Conservation (phyloP, 2,888 invertebrate species). For the Megaustenia siamemsis region DNA sequence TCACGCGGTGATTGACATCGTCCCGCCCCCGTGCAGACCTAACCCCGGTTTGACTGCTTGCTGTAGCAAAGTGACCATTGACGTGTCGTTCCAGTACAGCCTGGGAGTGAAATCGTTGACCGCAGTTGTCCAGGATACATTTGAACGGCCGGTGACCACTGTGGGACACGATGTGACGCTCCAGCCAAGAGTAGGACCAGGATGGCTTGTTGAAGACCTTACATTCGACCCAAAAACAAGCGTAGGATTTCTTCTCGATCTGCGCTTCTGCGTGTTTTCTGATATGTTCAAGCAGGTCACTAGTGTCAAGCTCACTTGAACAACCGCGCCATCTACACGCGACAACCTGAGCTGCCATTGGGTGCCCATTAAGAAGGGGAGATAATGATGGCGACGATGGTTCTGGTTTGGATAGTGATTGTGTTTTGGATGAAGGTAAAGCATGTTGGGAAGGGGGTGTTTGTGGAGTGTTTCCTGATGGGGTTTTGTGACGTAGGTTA, state of each 20-base stretch:
- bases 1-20: constrained; percentile 87
- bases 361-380: neutral
- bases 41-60: constrained; percentile 77
- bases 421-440: neutral
- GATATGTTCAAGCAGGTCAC: constrained; percentile 55
- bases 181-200: constrained; percentile 94
- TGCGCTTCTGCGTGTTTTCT: constrained; percentile 87
- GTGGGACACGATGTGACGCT: constrained; percentile 93
- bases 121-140: constrained; percentile 97
- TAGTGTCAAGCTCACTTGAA: constrained; percentile 52
- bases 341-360: neutral
- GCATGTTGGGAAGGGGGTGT: constrained; percentile 3
- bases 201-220: too few relatives aligned
- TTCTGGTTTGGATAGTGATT: constrained; percentile 5
- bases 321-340: constrained; percentile 51
- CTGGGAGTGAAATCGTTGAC: constrained; percentile 82
- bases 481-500: constrained; percentile 20
- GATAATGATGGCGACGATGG: neutral
- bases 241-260: constrained; percentile 87
- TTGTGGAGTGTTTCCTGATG: constrained; percentile 7
- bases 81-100: constrained; percentile 92
- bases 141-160: constrained; percentile 95
- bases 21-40: constrained; percentile 83
- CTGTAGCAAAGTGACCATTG: constrained; percentile 90
- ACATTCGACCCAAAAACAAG: constrained; percentile 89